phyloP scores from a whole-genome alignment of 1,140 invertebrate species.

The Plectrocnemia conspersa region DNA sequence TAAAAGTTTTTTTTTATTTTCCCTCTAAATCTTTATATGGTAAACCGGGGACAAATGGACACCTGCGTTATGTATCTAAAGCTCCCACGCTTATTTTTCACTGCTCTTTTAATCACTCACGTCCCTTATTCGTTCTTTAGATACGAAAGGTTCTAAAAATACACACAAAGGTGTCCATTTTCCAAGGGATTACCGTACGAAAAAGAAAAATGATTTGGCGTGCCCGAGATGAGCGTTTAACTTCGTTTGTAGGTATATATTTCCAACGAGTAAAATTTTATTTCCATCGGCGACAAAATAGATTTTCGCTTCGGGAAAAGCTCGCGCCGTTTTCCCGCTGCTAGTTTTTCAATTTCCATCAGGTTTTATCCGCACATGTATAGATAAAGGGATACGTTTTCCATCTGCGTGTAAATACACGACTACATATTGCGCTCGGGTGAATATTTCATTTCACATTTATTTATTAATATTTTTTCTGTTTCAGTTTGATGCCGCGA shows the following conservation, averaged over 20 bases:
- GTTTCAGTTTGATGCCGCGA: slow-evolving; percentile 65
- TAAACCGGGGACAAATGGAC: too few species aligned
- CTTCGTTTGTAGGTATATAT: slow-evolving; percentile 7
- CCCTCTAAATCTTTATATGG: too few species aligned
- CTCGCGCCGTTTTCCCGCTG: not conserved
- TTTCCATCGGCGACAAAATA: slow-evolving; percentile 16
- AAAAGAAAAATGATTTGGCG: too few species aligned
- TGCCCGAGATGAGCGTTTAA: slow-evolving; percentile 15
- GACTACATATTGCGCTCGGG: not conserved
- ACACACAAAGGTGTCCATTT: too few species aligned
- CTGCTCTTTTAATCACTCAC: too few species aligned
- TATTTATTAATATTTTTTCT: slow-evolving; percentile 34
- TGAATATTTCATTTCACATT: not conserved
- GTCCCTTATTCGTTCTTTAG: too few species aligned
- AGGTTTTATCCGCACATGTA: slow-evolving; percentile 14
- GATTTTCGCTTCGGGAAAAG: slow-evolving; percentile 13
- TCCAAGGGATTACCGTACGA: too few species aligned
- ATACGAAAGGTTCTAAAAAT: too few species aligned
- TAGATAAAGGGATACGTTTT: slow-evolving; percentile 5
- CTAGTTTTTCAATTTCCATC: slow-evolving; percentile 24
- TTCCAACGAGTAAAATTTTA: slow-evolving; percentile 17
- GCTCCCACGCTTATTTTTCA: too few species aligned
- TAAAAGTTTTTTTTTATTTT: not conserved
- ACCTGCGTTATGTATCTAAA: too few species aligned
- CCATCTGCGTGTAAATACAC: not conserved